Evolutionary conservation across 2,888 invertebrate genomes (phyloP).

Genomic region (Empis stercorea): DNA sequence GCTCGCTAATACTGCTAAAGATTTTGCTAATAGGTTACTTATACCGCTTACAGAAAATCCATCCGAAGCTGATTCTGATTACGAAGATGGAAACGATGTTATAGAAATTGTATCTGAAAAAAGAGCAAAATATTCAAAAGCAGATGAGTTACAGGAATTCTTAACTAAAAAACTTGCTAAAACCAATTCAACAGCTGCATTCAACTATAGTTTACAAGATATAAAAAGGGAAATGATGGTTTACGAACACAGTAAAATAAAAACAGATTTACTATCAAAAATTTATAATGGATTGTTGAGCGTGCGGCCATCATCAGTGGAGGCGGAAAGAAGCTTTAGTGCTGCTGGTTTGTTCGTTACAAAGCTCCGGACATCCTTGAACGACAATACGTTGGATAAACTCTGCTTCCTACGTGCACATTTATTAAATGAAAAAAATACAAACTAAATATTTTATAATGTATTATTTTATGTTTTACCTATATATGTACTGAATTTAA

Average conservation of each 20-base stretch:
- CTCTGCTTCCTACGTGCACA: neutral
- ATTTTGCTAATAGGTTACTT: neutral
- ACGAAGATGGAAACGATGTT: neutral
- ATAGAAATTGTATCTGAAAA: neutral
- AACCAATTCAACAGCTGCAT: neutral
- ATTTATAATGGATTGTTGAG: neutral
- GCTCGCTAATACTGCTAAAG: neutral
- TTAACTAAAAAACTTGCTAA: neutral
- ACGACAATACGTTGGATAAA: neutral
- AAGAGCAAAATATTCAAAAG: neutral
- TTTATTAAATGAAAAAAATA: neutral
- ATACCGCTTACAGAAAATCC: neutral
- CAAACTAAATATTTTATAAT: neutral
- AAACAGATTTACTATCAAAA: neutral
- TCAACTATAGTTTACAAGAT: neutral
- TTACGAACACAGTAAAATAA: neutral
- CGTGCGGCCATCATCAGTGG: neutral
- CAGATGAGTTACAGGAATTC: conserved; percentile 1
- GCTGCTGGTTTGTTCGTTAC: neutral
- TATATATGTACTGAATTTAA: neutral
- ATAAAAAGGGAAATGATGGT: neutral
- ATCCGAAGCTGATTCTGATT: conserved; percentile 7
- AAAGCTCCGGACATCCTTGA: conserved; percentile 1
- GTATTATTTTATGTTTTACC: neutral
- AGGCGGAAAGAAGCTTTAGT: neutral